These are phyloP conservation scores for Sternarchorhynchus goeldii DNA, from an alignment of 2,797 vertebrate genomes.

Conservation along the genomic window DNA sequence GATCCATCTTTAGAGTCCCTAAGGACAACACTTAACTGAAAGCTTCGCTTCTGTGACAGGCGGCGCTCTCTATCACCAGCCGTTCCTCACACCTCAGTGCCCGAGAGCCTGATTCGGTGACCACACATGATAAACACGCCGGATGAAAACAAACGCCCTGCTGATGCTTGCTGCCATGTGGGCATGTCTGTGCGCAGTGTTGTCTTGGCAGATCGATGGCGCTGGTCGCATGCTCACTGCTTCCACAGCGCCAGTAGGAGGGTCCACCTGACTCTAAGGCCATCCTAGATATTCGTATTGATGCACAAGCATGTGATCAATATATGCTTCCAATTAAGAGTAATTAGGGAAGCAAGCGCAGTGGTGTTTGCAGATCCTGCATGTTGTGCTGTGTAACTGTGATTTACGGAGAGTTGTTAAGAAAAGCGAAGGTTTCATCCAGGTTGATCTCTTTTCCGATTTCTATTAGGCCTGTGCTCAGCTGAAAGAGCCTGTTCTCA, in stretches of 20 bases:
- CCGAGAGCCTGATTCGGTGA: conserved; percentile 62
- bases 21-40: no score
- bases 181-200: conserved; percentile 39
- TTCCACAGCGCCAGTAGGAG: background rate
- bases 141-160: conserved; percentile 73
- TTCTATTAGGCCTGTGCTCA: background rate
- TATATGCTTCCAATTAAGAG: conserved; percentile 69
- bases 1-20: conserved; percentile 9
- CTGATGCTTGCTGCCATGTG: conserved; percentile 59
- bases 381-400: background rate
- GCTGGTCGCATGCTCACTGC: background rate
- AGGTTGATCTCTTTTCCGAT: background rate
- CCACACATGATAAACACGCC: conserved; percentile 52
- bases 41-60: no score
- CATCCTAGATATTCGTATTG: conserved; percentile 60
- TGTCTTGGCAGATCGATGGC: conserved; percentile 43
- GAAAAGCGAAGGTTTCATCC: background rate
- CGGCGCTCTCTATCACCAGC: background rate
- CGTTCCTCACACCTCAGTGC: background rate
- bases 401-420: conserved; percentile 11
- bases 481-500: no score
- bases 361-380: conserved; percentile 6
- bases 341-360: conserved; percentile 75
- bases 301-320: conserved; percentile 73
- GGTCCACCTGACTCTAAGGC: conserved; percentile 16